A percentile compares a stretch with the other conserved stretches of the same genome.
phyloP scores from a whole-genome alignment of 1,140 invertebrate genomes.

The Bombyx mandarina region DNA sequence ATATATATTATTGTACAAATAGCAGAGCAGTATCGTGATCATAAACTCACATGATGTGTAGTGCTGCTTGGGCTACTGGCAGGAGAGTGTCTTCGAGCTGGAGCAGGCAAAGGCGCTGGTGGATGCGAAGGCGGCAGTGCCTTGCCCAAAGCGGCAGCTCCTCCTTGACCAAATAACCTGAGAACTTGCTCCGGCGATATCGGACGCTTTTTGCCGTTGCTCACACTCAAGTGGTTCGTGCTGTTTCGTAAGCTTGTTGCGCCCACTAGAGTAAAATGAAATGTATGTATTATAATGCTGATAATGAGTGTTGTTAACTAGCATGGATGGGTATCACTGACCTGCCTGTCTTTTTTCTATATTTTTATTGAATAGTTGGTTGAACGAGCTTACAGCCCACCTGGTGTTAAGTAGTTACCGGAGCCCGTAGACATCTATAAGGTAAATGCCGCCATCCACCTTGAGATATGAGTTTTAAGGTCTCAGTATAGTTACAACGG shows the following conservation, averaged over 20 bases:
- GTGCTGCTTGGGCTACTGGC: constrained; percentile 82
- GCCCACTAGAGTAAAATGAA: constrained; percentile 23
- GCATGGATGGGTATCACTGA: too few relatives aligned
- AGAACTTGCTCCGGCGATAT: constrained; percentile 86
- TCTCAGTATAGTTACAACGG: too few relatives aligned
- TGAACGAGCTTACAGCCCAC: too few relatives aligned
- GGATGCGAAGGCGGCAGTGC: constrained; percentile 54
- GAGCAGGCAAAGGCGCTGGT: constrained; percentile 41
- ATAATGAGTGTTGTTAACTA: not conserved
- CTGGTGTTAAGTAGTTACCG: too few relatives aligned
- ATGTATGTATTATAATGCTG: constrained; percentile 3
- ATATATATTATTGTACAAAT: too few relatives aligned
- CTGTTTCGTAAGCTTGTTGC: constrained; percentile 54
- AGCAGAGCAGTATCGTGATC: too few relatives aligned
- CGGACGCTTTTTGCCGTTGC: constrained; percentile 75
- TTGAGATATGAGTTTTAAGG: too few relatives aligned
- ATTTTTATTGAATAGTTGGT: too few relatives aligned
- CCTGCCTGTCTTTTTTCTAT: too few relatives aligned
- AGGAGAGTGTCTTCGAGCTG: constrained; percentile 72
- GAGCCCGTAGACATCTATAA: too few relatives aligned
- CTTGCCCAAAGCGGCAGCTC: constrained; percentile 54
- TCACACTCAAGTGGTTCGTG: constrained; percentile 46
- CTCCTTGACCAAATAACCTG: constrained; percentile 73
- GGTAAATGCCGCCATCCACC: too few relatives aligned
- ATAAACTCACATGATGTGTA: constrained; percentile 73